Evolutionary conservation across 1,140 invertebrate genomes (phyloP).

Genomic region (Prorops nasuta): DNA sequence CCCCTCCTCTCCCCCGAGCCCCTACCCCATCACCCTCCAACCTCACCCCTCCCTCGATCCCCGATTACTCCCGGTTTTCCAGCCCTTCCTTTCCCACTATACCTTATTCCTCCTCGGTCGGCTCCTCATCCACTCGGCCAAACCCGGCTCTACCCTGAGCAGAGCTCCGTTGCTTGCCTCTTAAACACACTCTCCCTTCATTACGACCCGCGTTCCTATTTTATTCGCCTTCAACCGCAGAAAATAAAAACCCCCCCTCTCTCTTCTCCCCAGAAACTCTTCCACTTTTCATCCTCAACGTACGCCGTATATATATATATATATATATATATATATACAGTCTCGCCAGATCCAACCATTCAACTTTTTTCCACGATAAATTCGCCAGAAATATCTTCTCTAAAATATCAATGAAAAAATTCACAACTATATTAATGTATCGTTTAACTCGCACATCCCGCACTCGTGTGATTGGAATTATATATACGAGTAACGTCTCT

Average conservation of each 20-base stretch:
- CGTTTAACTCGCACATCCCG: no score
- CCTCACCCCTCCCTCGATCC: conserved; percentile 5
- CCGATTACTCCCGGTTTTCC: conserved; percentile 12
- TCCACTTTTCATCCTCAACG: no score
- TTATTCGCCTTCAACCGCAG: not conserved
- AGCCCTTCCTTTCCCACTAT: conserved; percentile 4
- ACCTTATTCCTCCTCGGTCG: conserved; percentile 1
- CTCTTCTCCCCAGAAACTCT: no score
- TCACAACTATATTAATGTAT: no score
- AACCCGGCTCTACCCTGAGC: not conserved
- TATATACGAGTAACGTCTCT: no score
- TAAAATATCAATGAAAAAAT: no score
- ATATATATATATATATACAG: no score
- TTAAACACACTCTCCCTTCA: conserved; percentile 5
- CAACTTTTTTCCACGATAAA: no score
- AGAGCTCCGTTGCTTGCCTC: conserved; percentile 3
- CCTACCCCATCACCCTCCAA: conserved; percentile 21
- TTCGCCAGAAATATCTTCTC: no score
- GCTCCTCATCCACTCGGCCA: not conserved
- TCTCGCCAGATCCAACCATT: no score
- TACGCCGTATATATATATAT: no score
- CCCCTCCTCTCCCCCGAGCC: conserved; percentile 12
- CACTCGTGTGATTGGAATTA: no score
- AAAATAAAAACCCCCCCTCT: not conserved
- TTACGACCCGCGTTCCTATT: not conserved